Evolutionary conservation across 2,113 vertebrate genomes (phyloP), one percentile per base, ranked within the genome.

Genomic region (Riparia riparia): DNA sequence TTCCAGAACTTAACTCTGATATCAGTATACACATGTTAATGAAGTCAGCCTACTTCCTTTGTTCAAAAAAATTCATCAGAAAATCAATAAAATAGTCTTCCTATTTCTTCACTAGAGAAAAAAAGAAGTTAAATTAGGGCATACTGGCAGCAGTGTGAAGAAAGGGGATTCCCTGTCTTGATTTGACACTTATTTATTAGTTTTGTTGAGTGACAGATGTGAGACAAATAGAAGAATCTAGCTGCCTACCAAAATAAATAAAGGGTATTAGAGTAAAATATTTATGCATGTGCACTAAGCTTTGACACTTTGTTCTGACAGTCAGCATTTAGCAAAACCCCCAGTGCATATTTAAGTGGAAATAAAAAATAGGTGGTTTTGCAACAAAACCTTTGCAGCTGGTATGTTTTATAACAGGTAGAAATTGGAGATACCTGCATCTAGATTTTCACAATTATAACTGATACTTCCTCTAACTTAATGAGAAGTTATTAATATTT

Each of bases 221-320:
- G 54, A 94, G 44, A 56, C 39, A 80, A 74, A 72, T 41, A 37
- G 21, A 80, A 94, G 51, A 79, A 86, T 10, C 44, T 44, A 90
- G 24, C n/a, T 81, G 71, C 28, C 90, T 81, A 49, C 19, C 28
- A 68, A 91, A 95, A 82, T n/a, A 95, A 88, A 80, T 53, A 54
- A 50, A 85, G 90, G 8, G 34, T 60, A 70, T 88, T 80, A 70
- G 9, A 86, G 54, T 18, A 58, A 19, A 24, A 37, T 70, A 70
- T 72, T 82, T 89, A 49, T 94, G 44, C 13, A 42, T 60, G 7
- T 54, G 60, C 42, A 49, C 44, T 74, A 66, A 78, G 64, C 42
- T 90, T 77, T 93, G 95, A 79, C 92, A 82, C 85, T 97, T 82
- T 94, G 58, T 95, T 95, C 80, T 92, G 90, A 90, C 90, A 94